These are phyloP conservation scores for Dynastes maya DNA, from an alignment of 2,888 invertebrate genomes.

Conservation along the genomic window DNA sequence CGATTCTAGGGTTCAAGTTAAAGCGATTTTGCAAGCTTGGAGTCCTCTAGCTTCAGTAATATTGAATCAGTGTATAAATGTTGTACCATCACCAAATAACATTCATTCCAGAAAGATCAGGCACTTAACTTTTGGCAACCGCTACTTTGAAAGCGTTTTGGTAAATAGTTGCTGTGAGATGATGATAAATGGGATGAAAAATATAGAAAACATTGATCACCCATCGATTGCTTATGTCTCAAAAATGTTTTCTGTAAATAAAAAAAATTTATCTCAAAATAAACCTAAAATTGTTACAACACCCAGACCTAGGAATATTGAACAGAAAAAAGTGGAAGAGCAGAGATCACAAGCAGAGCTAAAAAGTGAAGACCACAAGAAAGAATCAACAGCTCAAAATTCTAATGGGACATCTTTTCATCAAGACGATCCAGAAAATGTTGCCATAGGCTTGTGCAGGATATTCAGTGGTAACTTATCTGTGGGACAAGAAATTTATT, in stretches of 20 bases:
- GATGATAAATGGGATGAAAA: slow-evolving; percentile 63
- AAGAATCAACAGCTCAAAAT: slow-evolving; percentile 47
- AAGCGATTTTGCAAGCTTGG: slow-evolving; percentile 91
- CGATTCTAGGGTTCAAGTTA: slow-evolving; percentile 85
- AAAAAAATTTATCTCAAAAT: slow-evolving; percentile 83
- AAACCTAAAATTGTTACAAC: slow-evolving; percentile 82
- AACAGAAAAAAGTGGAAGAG: background rate
- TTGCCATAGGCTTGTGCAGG: slow-evolving; percentile 93
- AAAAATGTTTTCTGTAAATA: slow-evolving; percentile 92
- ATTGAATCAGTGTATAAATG: slow-evolving; percentile 85
- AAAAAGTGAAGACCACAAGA: slow-evolving; percentile 63
- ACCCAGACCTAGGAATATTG: slow-evolving; percentile 79
- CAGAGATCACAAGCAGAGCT: background rate
- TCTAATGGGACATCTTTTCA: slow-evolving; percentile 50
- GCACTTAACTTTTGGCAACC: slow-evolving; percentile 83
- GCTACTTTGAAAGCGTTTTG: slow-evolving; percentile 74
- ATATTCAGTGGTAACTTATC: slow-evolving; percentile 91
- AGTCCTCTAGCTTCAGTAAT: slow-evolving; percentile 87
- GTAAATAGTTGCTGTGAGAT: slow-evolving; percentile 81
- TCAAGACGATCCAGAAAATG: slow-evolving; percentile 61
- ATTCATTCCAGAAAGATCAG: slow-evolving; percentile 86
- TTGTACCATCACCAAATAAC: slow-evolving; percentile 87
- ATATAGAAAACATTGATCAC: slow-evolving; percentile 70
- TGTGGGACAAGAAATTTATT: slow-evolving; percentile 85
- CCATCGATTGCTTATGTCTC: slow-evolving; percentile 85